phyloP scores from a whole-genome alignment of 2,797 vertebrate genomes.

The Falco biarmicus region DNA sequence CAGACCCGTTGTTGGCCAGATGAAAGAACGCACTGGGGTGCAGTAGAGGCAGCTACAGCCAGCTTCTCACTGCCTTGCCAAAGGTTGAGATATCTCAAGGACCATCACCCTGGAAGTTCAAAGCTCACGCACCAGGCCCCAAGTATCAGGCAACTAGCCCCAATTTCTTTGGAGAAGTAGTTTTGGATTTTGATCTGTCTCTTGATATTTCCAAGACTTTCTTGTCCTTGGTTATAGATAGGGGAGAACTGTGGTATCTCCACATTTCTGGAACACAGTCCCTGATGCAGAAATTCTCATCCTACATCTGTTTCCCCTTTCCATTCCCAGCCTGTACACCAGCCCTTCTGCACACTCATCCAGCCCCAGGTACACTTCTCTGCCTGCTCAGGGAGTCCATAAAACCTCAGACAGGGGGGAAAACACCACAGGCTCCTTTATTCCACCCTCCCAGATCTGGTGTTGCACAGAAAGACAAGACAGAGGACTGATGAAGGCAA shows the following conservation, averaged over 20 bases:
- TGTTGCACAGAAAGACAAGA: not conserved
- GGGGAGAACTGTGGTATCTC: not conserved
- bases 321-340: not conserved
- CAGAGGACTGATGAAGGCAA: not conserved
- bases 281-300: not conserved
- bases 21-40: not conserved
- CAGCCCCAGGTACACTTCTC: not conserved
- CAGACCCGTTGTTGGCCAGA: not conserved
- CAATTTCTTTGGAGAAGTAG: not conserved
- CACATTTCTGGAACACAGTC: not conserved
- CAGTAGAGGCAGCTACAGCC: not conserved
- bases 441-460: not conserved
- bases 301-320: not conserved
- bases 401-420: not conserved
- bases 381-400: not conserved
- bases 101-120: rapidly evolving
- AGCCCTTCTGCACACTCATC: not conserved
- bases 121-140: not conserved
- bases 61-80: not conserved
- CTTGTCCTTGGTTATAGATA: not conserved
- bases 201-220: not conserved
- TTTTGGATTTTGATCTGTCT: not conserved
- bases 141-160: not conserved
- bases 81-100: not conserved
- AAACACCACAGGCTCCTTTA: not conserved